Conservation (phyloP, 2,113 vertebrate species). For the Ceyx cyanopectus region DNA sequence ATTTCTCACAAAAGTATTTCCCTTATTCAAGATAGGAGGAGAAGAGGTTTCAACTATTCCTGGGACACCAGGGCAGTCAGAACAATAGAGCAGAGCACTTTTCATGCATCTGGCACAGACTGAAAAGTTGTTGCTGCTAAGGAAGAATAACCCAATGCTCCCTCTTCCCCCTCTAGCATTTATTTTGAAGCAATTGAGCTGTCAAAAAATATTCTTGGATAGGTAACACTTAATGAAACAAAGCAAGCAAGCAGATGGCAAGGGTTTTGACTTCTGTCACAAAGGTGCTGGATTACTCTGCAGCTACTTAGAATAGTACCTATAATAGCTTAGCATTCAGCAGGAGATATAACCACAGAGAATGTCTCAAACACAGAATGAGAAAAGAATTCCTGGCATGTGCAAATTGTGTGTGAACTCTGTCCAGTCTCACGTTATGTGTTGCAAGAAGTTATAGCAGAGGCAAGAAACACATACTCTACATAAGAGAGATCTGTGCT, state of each 20-base stretch:
- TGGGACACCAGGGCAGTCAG: background rate
- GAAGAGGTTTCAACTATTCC: background rate
- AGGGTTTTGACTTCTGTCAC: background rate
- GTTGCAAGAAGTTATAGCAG: constrained; percentile 15
- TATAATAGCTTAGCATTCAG: background rate
- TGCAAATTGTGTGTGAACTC: constrained; percentile 30
- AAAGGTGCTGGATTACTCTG: background rate
- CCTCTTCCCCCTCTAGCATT: background rate
- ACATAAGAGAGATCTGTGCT: background rate
- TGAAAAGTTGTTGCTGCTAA: background rate
- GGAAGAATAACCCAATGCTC: background rate
- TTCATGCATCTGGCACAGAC: background rate
- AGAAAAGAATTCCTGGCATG: constrained; percentile 30
- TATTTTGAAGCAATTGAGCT: background rate
- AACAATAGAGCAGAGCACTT: background rate
- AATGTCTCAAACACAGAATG: background rate
- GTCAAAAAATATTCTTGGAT: background rate
- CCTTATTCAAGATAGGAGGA: background rate
- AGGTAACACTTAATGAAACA: background rate
- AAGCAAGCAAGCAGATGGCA: background rate
- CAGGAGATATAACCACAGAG: background rate
- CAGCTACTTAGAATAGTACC: background rate
- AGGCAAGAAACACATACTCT: background rate
- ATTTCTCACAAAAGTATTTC: background rate
- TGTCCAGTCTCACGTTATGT: background rate